These are phyloP conservation scores for Sturnira hondurensis DNA, from an alignment of 2,113 vertebrate genomes.

Conservation along the genomic window DNA sequence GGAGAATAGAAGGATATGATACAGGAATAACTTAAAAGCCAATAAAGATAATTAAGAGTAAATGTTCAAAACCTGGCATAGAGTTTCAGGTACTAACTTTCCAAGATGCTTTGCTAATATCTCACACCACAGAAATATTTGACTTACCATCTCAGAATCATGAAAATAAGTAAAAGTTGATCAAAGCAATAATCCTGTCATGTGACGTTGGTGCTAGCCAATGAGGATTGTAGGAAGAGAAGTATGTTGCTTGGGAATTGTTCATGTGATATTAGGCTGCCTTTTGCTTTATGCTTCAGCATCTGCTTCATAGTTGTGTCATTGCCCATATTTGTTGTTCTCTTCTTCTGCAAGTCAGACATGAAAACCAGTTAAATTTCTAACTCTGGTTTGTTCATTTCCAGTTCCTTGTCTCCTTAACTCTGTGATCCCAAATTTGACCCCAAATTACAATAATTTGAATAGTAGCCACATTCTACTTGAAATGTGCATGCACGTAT, in stretches of 20 bases:
- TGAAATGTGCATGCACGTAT: neutral
- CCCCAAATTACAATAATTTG: neutral
- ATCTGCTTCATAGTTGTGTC: neutral
- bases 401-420: neutral
- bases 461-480: neutral
- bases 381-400: neutral
- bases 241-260: neutral
- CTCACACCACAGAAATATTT: neutral
- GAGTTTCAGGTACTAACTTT: neutral
- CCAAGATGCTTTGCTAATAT: neutral
- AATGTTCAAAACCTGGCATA: neutral
- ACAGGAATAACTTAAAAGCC: constrained; percentile 47
- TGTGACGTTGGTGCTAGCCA: neutral
- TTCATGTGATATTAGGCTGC: neutral
- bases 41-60: constrained; percentile 29
- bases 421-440: neutral
- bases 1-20: neutral
- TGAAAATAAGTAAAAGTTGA: constrained; percentile 18
- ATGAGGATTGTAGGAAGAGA: neutral
- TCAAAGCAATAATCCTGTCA: neutral
- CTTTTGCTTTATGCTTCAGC: neutral
- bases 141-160: neutral
- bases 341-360: neutral
- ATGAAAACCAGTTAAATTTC: constrained; percentile 30
- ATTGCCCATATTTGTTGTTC: neutral